Percentiles rank a stretch among this genome's conserved stretches.
Evolutionary conservation across 2,797 vertebrate species (phyloP).

Genomic region (Pelobates cultripes): DNA sequence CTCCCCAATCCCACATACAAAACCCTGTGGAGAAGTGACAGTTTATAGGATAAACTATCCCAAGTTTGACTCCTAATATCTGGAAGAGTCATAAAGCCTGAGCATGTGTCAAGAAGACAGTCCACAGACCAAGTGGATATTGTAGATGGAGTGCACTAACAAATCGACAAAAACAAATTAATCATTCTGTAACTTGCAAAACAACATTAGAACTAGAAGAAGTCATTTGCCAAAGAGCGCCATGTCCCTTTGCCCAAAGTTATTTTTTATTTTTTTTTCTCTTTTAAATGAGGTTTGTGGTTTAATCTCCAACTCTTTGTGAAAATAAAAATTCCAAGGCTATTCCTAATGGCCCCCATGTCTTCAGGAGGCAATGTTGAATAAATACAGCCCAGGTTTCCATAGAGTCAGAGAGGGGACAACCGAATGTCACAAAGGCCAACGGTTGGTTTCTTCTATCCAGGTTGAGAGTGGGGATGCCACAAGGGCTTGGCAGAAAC

Average conservation of each 20-base stretch:
- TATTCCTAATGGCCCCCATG: slow-evolving; percentile 2
- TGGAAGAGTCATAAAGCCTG: slow-evolving; percentile 11
- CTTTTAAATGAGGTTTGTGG: slow-evolving; percentile 16
- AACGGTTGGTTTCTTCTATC: slow-evolving; percentile 3
- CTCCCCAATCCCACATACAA: neutral
- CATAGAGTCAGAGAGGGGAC: slow-evolving; percentile 7
- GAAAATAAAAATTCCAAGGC: slow-evolving; percentile 24
- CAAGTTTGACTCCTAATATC: slow-evolving; percentile 7
- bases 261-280: no score
- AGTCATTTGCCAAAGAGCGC: slow-evolving; percentile 24
- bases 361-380: slow-evolving; percentile 26
- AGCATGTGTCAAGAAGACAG: neutral
- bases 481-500: slow-evolving; percentile 18
- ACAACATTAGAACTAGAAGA: slow-evolving; percentile 34
- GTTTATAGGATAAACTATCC: neutral
- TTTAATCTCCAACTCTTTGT: slow-evolving; percentile 2
- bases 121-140: slow-evolving; percentile 20
- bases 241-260: slow-evolving; percentile 7
- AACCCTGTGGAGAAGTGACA: neutral
- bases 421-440: slow-evolving; percentile 7
- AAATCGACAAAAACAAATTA: slow-evolving; percentile 29
- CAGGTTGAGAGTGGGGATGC: slow-evolving; percentile 12
- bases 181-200: slow-evolving; percentile 29
- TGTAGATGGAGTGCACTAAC: slow-evolving; percentile 31
- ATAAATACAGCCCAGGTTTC: slow-evolving; percentile 47